Percentiles rank a stretch among this genome's conserved stretches.
Conservation (phyloP, 2,113 vertebrate species). For the Phyllostomus hastatus region DNA sequence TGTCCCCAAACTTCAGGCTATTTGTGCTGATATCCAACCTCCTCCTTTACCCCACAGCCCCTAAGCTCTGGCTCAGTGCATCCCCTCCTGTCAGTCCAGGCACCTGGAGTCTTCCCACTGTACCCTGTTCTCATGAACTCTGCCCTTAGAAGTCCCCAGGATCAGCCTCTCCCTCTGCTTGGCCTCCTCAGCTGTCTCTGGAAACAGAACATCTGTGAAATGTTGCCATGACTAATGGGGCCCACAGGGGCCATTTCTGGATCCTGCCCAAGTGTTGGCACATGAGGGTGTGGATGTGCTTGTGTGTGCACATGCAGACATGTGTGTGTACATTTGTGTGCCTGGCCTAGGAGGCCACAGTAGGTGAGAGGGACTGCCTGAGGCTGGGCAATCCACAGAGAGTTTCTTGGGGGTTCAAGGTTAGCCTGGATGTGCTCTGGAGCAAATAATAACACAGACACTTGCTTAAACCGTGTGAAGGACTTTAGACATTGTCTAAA, state of each 20-base stretch:
- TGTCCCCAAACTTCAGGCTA: neutral
- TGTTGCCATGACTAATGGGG: neutral
- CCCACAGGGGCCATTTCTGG: neutral
- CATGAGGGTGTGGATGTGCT: rapidly evolving
- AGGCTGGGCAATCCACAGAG: neutral
- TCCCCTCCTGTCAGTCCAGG: neutral
- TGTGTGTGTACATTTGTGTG: too few species aligned
- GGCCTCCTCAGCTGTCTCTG: neutral
- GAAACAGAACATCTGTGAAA: neutral
- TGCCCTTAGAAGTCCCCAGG: neutral
- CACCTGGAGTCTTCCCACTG: neutral
- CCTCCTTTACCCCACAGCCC: neutral
- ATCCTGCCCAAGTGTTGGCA: neutral
- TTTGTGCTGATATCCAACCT: neutral
- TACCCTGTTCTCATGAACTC: neutral
- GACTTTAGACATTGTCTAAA: neutral
- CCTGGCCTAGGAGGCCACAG: neutral
- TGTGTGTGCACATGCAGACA: neutral
- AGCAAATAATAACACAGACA: neutral
- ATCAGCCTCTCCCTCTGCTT: too few species aligned
- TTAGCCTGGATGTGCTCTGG: neutral
- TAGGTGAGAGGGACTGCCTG: neutral
- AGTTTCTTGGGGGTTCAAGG: neutral
- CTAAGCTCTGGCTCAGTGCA: neutral
- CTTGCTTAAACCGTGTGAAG: neutral